Base-by-base conservation (phyloP, 2,888 invertebrate genomes). In the Dynastes maya region DNA sequence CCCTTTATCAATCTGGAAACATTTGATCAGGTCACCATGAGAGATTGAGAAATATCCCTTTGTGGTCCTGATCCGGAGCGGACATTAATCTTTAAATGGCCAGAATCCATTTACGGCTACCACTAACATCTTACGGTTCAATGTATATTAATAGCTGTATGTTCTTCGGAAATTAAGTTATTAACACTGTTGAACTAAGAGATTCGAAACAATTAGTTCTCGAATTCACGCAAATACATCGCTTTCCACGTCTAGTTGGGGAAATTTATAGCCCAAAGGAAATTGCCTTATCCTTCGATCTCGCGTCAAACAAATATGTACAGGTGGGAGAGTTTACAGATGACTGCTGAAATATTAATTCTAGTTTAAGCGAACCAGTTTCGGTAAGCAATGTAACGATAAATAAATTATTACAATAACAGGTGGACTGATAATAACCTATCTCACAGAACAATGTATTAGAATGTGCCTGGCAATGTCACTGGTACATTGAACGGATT, bases 391-490 rank as follows among this genome's bases (percentile, higher is more conserved):
- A 16, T 32, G 8, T 9, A 58, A 37, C 55, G 11, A 55, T 55
- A 13, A 40, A 74, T 61, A 61, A 49, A 74, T 45, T 6, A 74
- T 27, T 27, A 49, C 40, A 61, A 74, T 40, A 45, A 8, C 72
- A 74, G 72, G 49, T 74, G 72, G 45, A 27, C 22, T 63, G 27
- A 49, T 74, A 40, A 40, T 61, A 61, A 74, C 72, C 72, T 61
- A 74, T 45, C 72, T 74, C 61, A 74, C 72, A 74, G 45, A 45
- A 61, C 49, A 74, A 74, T n/a, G 72, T 40, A 72, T 74, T 74
- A 74, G 5, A 32, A 32, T 63, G 9, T 22, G 8, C 16, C 55
- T 22, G 32, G 11, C 63, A 63, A 11, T 27, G 63, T 63, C 27
- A 63, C 13, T 13, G 27, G 32, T 29, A 63, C 29, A 29, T 29